Evolutionary conservation across 2,797 vertebrate species (phyloP).

Genomic region (Carcharodon carcharias): DNA sequence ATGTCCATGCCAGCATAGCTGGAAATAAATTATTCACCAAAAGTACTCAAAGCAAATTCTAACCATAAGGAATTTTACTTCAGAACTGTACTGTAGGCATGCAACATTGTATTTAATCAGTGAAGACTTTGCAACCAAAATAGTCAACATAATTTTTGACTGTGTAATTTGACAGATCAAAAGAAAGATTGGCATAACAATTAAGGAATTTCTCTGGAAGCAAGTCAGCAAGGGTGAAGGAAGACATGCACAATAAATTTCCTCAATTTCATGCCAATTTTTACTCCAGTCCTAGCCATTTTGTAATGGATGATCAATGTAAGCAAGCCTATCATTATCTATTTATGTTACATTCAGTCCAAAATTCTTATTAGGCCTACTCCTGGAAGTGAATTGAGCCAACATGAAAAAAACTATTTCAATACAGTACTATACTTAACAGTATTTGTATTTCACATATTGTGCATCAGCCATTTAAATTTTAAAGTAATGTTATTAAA

Average conservation of each 20-base stretch:
- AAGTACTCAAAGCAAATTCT: background rate
- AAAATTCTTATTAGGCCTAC: background rate
- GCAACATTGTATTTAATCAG: background rate
- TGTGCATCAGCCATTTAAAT: background rate
- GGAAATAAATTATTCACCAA: background rate
- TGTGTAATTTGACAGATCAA: background rate
- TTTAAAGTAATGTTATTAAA: background rate
- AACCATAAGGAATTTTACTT: background rate
- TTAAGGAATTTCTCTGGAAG: background rate
- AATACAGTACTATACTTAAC: background rate
- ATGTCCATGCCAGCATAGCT: background rate
- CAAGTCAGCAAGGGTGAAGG: background rate
- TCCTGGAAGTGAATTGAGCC: background rate
- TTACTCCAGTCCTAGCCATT: background rate
- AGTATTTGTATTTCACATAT: background rate
- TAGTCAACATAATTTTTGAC: background rate
- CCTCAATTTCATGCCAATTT: background rate
- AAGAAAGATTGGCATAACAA: background rate
- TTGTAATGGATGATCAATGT: background rate
- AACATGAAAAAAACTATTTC: background rate
- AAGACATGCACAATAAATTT: background rate
- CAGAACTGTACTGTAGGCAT: background rate
- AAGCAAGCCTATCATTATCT: background rate
- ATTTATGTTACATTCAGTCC: background rate
- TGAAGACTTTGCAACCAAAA: background rate